A percentile compares a stretch with the other conserved stretches of the same genome.
These are phyloP conservation scores for Leucoraja ocellata DNA, from an alignment of 2,797 vertebrate species.

Conservation along the genomic window DNA sequence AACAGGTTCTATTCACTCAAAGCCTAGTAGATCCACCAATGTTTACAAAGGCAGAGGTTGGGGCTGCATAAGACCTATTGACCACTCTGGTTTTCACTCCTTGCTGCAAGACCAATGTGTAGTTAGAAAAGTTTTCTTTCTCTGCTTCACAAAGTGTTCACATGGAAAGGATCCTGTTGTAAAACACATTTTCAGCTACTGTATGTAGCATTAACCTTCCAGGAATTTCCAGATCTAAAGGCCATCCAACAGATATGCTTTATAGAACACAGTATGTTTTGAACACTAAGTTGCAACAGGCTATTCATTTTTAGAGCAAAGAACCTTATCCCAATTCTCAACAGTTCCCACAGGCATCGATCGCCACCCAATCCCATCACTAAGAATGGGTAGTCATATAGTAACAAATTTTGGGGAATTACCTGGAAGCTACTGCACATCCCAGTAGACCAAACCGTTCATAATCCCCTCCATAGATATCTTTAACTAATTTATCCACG, in stretches of 20 bases:
- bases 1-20: background rate
- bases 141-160: background rate
- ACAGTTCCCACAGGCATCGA: background rate
- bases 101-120: background rate
- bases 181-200: background rate
- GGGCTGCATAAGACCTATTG: background rate
- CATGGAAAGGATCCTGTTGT: background rate
- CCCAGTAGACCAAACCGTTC: slow-evolving; percentile 91
- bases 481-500: slow-evolving; percentile 96
- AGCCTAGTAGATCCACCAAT: background rate
- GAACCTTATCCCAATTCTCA: background rate
- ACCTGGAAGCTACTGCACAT: slow-evolving; percentile 93
- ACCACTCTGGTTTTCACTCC: background rate
- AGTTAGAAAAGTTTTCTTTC: too few relatives aligned
- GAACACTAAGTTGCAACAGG: too few relatives aligned
- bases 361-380: background rate
- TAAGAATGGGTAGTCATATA: background rate
- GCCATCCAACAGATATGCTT: background rate
- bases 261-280: too few relatives aligned
- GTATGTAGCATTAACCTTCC: background rate
- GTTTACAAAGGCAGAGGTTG: background rate
- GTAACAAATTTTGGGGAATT: slow-evolving; percentile 13
- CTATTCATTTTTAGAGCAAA: too few relatives aligned
- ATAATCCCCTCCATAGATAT: slow-evolving; percentile 97
- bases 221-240: background rate